These are phyloP conservation scores for Coptotermes formosanus DNA, from an alignment of 1,140 invertebrate genomes.

Conservation along the genomic window DNA sequence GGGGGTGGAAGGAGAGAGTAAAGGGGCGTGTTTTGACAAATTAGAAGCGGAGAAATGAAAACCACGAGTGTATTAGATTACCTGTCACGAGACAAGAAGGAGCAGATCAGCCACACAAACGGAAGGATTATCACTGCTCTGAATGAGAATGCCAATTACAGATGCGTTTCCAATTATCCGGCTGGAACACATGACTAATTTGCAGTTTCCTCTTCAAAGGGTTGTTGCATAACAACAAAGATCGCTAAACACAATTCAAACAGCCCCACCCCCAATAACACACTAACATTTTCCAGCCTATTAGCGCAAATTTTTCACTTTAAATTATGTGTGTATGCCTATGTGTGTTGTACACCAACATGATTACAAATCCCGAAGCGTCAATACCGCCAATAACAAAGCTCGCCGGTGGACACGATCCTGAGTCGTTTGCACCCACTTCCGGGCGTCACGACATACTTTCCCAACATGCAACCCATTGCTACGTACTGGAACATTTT, in stretches of 20 bases:
- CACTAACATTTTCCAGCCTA: constrained; percentile 12
- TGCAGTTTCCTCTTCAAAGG: constrained; percentile 10
- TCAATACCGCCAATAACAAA: too few relatives aligned
- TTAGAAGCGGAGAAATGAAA: constrained; percentile 12
- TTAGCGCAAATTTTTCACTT: background rate
- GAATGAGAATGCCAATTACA: constrained; percentile 18
- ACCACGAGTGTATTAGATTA: background rate
- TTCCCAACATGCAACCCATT: too few relatives aligned
- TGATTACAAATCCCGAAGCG: too few relatives aligned
- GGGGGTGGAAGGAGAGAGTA: too few relatives aligned
- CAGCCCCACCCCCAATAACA: background rate
- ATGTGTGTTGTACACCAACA: too few relatives aligned
- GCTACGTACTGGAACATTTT: too few relatives aligned
- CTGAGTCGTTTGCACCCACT: too few relatives aligned
- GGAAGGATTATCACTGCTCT: background rate
- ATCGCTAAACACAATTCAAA: background rate
- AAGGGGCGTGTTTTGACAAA: constrained; percentile 10
- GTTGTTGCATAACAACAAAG: background rate
- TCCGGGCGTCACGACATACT: too few relatives aligned
- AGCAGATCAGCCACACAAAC: background rate
- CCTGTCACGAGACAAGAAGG: background rate
- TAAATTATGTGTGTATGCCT: background rate
- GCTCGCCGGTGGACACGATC: too few relatives aligned
- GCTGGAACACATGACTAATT: constrained; percentile 15
- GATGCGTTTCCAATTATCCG: constrained; percentile 15